Evolutionary conservation across 2,888 invertebrate species (phyloP).

Genomic region (Caenorhabditis sp.): DNA sequence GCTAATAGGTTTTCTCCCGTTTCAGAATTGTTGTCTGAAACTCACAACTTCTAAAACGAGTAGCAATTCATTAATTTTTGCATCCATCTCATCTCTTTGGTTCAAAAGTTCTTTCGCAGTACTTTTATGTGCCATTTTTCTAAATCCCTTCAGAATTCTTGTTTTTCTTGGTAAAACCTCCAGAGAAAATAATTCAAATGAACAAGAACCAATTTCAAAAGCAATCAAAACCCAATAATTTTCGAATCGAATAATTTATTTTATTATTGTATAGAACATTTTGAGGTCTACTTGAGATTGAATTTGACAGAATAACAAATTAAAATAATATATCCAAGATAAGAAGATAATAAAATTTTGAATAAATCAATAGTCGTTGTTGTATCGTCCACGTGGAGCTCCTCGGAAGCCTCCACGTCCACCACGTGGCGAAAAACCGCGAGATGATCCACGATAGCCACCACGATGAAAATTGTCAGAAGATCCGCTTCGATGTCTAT

Average conservation of each 20-base stretch:
- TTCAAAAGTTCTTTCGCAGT: slow-evolving; percentile 54
- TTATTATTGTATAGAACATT: not conserved
- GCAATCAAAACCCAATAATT: too few species aligned
- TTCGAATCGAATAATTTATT: too few species aligned
- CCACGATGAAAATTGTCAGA: slow-evolving; percentile 22
- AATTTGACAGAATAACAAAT: too few species aligned
- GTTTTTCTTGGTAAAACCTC: not conserved
- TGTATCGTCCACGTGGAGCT: not conserved
- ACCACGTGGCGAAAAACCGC: not conserved
- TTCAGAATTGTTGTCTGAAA: not conserved
- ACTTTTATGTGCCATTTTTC: slow-evolving; percentile 26
- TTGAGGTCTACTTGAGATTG: not conserved
- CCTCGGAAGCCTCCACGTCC: slow-evolving; percentile 1
- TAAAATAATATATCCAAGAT: too few species aligned
- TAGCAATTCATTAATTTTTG: slow-evolving; percentile 40
- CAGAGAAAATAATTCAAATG: not conserved
- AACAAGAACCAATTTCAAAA: too few species aligned
- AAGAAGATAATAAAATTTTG: not conserved
- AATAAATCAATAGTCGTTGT: not conserved
- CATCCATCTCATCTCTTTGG: slow-evolving; percentile 59
- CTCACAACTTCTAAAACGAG: slow-evolving; percentile 40
- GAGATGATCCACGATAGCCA: slow-evolving; percentile 6
- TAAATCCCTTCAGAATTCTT: not conserved
- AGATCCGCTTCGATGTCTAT: not conserved
- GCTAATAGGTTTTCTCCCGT: not conserved